Evolutionary conservation across 2,888 invertebrate species (phyloP).

Genomic region (Sympetrum striolatum): DNA sequence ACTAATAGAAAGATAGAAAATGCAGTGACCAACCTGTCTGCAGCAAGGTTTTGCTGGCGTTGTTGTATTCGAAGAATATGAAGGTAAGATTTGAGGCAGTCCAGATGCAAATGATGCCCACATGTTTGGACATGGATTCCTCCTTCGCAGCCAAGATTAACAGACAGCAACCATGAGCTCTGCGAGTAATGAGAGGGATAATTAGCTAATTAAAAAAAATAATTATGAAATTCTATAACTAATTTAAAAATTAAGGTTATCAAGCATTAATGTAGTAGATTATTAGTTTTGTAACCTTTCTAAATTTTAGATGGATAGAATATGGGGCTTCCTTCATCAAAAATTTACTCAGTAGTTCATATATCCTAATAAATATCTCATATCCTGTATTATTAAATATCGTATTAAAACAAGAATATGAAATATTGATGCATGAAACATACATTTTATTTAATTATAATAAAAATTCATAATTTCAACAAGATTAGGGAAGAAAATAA

Average conservation of each 20-base stretch:
- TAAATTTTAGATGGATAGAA: too few relatives aligned
- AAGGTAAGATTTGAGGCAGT: conserved; percentile 91
- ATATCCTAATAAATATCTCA: too few relatives aligned
- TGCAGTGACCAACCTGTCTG: conserved; percentile 66
- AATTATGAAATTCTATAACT: conserved; percentile 36
- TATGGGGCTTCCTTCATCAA: too few relatives aligned
- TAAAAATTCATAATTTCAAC: too few relatives aligned
- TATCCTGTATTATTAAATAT: too few relatives aligned
- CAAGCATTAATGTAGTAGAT: too few relatives aligned
- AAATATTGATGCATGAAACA: too few relatives aligned
- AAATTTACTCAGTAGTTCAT: too few relatives aligned
- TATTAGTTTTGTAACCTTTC: too few relatives aligned
- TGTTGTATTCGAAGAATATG: conserved; percentile 81
- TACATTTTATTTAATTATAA: too few relatives aligned
- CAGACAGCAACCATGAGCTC: conserved; percentile 80
- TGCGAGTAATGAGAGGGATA: conserved; percentile 54
- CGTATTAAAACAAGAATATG: too few relatives aligned
- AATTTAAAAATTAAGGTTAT: conserved; percentile 33
- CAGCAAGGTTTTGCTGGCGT: conserved; percentile 74
- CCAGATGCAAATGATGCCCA: conserved; percentile 95
- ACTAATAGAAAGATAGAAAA: neutral
- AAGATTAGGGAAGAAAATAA: too few relatives aligned
- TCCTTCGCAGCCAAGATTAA: conserved; percentile 86
- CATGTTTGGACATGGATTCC: conserved; percentile 95
- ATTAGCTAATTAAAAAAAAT: neutral